Conservation (phyloP, 2,888 invertebrate genomes). For the Drosophila cognata region DNA sequence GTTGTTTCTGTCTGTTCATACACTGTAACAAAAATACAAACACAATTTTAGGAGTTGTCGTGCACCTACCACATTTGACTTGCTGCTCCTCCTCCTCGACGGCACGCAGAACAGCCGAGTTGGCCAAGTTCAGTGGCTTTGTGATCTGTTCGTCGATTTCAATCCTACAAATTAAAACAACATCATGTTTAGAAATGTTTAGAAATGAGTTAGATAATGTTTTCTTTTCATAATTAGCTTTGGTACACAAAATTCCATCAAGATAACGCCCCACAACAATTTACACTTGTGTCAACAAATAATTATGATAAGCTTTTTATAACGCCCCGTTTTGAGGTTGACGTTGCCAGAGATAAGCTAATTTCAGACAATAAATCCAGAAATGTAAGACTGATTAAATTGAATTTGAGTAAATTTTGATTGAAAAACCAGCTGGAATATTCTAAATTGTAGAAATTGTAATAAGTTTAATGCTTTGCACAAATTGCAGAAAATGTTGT, state of each 20-base stretch:
- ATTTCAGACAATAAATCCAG: not conserved
- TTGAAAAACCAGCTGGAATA: not conserved
- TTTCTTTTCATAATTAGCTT: not conserved
- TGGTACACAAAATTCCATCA: not conserved
- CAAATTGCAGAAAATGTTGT: not conserved
- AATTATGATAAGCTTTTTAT: slow-evolving; percentile 19
- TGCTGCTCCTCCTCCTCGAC: slow-evolving; percentile 92
- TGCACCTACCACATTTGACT: slow-evolving; percentile 88
- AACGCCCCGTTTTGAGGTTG: not conserved
- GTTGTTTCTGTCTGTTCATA: slow-evolving; percentile 3
- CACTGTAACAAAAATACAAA: slow-evolving; percentile 11
- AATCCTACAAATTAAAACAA: slow-evolving; percentile 87
- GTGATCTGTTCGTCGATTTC: slow-evolving; percentile 89
- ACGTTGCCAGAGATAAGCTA: slow-evolving; percentile 13
- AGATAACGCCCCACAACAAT: slow-evolving; percentile 1
- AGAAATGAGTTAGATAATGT: not conserved
- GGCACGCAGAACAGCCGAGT: slow-evolving; percentile 93
- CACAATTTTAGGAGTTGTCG: not conserved
- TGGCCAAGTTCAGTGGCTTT: slow-evolving; percentile 92
- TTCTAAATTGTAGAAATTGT: not conserved
- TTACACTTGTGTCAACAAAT: not conserved
- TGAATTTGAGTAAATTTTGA: not conserved
- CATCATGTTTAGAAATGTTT: not conserved
- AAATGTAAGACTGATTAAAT: not conserved
- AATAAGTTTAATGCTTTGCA: not conserved